Conservation (phyloP, 2,113 vertebrate genomes). For the Anoplopoma fimbria region DNA sequence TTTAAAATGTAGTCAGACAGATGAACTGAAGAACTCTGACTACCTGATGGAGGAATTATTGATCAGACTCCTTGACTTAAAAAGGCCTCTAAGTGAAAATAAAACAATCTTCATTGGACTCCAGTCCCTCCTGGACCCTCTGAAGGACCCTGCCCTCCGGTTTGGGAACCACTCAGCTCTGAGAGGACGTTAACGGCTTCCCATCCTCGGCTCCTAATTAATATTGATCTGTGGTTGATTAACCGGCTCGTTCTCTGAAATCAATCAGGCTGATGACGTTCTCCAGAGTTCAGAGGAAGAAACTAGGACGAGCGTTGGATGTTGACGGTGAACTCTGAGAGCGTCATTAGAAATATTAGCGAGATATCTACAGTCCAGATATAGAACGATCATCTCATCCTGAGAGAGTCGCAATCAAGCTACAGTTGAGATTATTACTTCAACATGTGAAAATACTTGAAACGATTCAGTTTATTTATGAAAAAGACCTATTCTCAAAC, state of each 20-base stretch:
- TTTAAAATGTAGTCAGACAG: no score
- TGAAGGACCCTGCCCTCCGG: not conserved
- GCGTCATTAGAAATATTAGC: not conserved
- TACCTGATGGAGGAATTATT: not conserved
- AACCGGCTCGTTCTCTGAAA: constrained; percentile 39
- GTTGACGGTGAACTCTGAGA: not conserved
- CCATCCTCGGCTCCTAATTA: constrained; percentile 57
- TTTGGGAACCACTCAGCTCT: not conserved
- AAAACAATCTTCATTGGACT: no score
- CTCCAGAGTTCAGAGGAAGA: constrained; percentile 10
- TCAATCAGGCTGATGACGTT: constrained; percentile 43
- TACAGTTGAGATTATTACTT: not conserved
- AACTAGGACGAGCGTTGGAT: constrained; percentile 6
- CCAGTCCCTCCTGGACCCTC: not conserved
- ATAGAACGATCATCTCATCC: not conserved
- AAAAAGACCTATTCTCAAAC: not conserved
- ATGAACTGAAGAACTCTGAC: no score
- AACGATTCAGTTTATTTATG: not conserved
- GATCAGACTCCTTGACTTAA: not conserved
- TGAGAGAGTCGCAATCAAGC: not conserved
- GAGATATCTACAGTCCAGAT: not conserved
- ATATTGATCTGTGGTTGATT: constrained; percentile 66
- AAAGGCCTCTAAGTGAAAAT: no score
- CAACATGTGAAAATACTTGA: not conserved
- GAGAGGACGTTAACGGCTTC: constrained; percentile 9